Evolutionary conservation across 2,797 vertebrate species (phyloP).

Genomic region (Momotus momota): DNA sequence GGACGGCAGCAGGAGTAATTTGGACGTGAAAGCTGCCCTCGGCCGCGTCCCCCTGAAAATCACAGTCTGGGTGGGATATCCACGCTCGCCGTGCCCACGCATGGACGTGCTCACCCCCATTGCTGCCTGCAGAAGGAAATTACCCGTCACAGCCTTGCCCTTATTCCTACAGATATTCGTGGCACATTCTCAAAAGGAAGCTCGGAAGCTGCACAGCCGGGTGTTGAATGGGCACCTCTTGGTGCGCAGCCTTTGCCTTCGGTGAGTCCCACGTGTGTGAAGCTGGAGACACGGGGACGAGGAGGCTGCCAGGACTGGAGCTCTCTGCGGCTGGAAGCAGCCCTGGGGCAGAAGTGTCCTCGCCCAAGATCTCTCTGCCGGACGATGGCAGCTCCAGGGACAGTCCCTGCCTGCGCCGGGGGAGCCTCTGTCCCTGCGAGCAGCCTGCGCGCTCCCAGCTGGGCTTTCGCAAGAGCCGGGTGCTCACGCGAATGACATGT

Average conservation of each 20-base stretch:
- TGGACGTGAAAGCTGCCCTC: background rate
- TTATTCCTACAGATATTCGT: rapidly evolving
- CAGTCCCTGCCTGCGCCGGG: rapidly evolving
- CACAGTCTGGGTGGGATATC: background rate
- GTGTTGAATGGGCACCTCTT: background rate
- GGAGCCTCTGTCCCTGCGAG: background rate
- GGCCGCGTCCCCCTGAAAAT: background rate
- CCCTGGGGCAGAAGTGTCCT: background rate
- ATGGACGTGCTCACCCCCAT: rapidly evolving
- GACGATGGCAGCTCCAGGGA: rapidly evolving
- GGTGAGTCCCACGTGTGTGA: background rate
- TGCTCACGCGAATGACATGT: rapidly evolving
- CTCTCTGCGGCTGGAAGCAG: background rate
- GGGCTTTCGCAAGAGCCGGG: background rate
- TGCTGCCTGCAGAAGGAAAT: background rate
- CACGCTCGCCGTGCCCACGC: rapidly evolving
- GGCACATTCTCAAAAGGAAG: background rate
- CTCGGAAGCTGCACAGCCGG: background rate
- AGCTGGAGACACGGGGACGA: background rate
- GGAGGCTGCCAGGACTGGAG: background rate
- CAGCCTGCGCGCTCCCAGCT: rapidly evolving
- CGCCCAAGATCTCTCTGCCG: rapidly evolving
- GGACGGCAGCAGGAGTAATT: background rate
- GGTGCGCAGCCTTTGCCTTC: background rate
- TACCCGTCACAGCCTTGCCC: background rate